Conservation (phyloP, 1,140 invertebrate species). For the Heterodera carotae region DNA sequence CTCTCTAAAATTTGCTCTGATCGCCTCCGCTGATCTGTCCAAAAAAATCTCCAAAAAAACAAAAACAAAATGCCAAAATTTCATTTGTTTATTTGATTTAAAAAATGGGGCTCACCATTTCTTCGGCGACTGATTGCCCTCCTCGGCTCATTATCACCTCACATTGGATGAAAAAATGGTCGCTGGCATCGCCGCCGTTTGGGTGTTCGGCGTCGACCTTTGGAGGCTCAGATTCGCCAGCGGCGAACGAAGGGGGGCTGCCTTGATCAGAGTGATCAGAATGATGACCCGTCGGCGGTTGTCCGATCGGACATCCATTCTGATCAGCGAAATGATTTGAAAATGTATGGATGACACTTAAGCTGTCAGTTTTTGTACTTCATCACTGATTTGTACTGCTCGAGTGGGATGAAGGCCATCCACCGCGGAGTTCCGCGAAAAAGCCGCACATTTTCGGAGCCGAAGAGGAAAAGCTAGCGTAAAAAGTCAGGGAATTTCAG, state of each 20-base stretch:
- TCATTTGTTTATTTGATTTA: neutral
- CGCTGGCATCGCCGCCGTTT: neutral
- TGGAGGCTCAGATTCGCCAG: neutral
- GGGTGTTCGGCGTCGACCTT: neutral
- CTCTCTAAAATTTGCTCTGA: neutral
- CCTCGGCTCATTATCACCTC: neutral
- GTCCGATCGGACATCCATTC: conserved; percentile 2
- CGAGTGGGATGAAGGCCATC: neutral
- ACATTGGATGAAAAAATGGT: conserved; percentile 1
- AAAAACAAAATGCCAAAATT: conserved; percentile 1
- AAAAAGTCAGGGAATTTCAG: neutral
- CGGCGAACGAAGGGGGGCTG: neutral
- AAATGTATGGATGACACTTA: neutral
- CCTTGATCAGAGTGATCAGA: neutral
- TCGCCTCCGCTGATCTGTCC: neutral
- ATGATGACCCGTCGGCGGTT: neutral
- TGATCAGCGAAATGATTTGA: too few relatives aligned
- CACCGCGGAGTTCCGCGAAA: neutral
- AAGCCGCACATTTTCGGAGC: neutral
- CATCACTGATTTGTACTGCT: conserved; percentile 11
- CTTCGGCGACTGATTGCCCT: neutral
- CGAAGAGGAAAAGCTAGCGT: neutral
- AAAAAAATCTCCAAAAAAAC: neutral
- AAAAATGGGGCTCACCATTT: neutral
- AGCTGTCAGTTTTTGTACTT: neutral